Evolutionary conservation across 2,888 invertebrate genomes (phyloP).

Genomic region (Hydraecia micacea): DNA sequence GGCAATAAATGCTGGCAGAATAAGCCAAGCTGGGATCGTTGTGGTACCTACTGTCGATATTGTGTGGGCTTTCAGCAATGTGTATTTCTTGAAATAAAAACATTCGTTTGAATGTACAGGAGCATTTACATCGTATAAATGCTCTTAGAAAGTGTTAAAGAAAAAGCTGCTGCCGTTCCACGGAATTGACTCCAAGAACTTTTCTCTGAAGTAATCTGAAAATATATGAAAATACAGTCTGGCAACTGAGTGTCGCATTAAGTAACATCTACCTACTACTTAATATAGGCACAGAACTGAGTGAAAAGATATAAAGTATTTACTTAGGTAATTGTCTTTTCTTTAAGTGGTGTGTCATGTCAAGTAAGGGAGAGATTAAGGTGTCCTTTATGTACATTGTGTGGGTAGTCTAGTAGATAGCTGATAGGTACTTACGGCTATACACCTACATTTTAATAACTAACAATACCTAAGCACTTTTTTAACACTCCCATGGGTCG

Average conservation of each 20-base stretch:
- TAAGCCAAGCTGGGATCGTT: slow-evolving; percentile 75
- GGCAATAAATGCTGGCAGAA: slow-evolving; percentile 79
- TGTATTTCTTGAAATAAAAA: slow-evolving; percentile 61
- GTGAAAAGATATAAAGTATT: slow-evolving; percentile 10
- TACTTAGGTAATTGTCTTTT: slow-evolving; percentile 22
- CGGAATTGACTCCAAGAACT: slow-evolving; percentile 15
- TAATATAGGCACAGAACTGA: not conserved
- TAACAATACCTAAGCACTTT: slow-evolving; percentile 9
- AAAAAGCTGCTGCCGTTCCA: slow-evolving; percentile 16
- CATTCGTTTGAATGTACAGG: slow-evolving; percentile 33
- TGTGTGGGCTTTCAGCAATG: slow-evolving; percentile 67
- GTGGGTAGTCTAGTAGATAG: not conserved
- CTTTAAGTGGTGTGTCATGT: slow-evolving; percentile 23
- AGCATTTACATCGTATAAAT: slow-evolving; percentile 40
- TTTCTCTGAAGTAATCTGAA: slow-evolving; percentile 31
- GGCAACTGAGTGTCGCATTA: slow-evolving; percentile 13
- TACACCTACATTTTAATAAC: slow-evolving; percentile 4
- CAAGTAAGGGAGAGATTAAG: slow-evolving; percentile 1
- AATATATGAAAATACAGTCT: slow-evolving; percentile 22
- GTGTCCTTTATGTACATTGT: slow-evolving; percentile 1
- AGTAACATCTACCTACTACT: slow-evolving; percentile 1
- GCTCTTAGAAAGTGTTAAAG: slow-evolving; percentile 28
- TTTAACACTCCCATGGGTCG: slow-evolving; percentile 21
- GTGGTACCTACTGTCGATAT: slow-evolving; percentile 73
- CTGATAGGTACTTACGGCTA: not conserved